These are phyloP conservation scores for Anas platyrhynchos DNA, from an alignment of 2,113 vertebrate genomes.

Conservation along the genomic window DNA sequence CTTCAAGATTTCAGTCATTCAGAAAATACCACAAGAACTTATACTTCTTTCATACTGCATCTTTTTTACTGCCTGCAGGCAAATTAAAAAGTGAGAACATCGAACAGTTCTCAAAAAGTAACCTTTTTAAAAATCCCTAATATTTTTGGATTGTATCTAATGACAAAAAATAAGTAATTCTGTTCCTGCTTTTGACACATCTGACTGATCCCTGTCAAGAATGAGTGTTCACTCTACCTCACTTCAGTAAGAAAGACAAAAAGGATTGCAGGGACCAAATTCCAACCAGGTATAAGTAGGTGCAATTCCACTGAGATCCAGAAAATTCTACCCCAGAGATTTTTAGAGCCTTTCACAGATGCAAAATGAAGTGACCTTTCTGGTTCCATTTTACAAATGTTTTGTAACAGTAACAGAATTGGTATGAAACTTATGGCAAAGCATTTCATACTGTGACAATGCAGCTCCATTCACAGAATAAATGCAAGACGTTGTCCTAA, in stretches of 20 bases:
- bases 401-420: conserved; percentile 7
- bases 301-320: neutral
- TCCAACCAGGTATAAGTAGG: conserved; percentile 8
- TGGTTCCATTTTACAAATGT: conserved; percentile 14
- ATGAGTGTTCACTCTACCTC: neutral
- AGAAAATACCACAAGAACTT: neutral
- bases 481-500: neutral
- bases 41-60: neutral
- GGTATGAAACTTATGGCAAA: neutral
- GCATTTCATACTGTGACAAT: neutral
- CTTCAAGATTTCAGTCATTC: neutral
- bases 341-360: neutral
- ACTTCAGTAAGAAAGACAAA: conserved; percentile 13
- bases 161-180: neutral
- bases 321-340: neutral
- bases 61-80: neutral
- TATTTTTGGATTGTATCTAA: neutral
- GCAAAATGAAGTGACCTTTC: conserved; percentile 18
- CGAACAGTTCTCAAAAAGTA: neutral
- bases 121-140: neutral
- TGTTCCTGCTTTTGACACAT: neutral
- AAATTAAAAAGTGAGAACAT: neutral
- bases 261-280: neutral
- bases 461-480: neutral
- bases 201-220: neutral